Evolutionary conservation across 2,888 invertebrate genomes (phyloP), one percentile per base, ranked within the genome.

Genomic region (Glaucopsyche alexis): DNA sequence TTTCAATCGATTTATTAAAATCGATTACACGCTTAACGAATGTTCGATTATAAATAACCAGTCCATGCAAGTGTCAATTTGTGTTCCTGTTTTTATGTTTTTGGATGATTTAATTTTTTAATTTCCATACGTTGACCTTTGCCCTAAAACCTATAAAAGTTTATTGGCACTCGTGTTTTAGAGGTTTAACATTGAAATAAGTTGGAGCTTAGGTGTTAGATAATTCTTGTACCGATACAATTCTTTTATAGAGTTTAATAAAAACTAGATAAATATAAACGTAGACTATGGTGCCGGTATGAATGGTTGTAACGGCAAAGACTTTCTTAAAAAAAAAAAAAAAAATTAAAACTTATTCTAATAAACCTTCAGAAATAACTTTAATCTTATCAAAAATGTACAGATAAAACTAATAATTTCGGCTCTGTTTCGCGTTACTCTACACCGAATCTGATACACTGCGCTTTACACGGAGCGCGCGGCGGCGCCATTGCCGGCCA

Each of bases 11-110:
- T 47, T 69, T 7, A 69, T 49, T 49, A 49, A 49, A 49, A 69
- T 69, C 69, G 49, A 69, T 69, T 29, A 69, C 64, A 40, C 69
- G 69, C 8, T 67, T 67, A 67, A 66, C n/a, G 38, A 42, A 67
- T 29, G 4, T 69, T 69, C 47, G 49, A 49, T 38, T 55, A 67
- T 47, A 13, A 13, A 67, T 47, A 19, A 13, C 29, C 49, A 49
- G 7, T 49, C 13, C 29, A 69, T 69, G 29, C 69, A 38, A 49
- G 29, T 69, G 69, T 49, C 49, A 69, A 14, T 29, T 13, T 67
- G 7, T 19, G 47, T 67, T 19, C 47, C 47, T 29, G 69, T 8
- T 69, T 69, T 60, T 13, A 60, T 60, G 47, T 29, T 13, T 9
- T 29, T 11, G 7, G n/a, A 19, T 19, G 60, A 55, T 19, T 55